A percentile compares a stretch with the other conserved stretches of the same genome.
Evolutionary conservation across 53 echinoderm and acorn worm species (phyloP).

Genomic region (Antedon mediterranea): DNA sequence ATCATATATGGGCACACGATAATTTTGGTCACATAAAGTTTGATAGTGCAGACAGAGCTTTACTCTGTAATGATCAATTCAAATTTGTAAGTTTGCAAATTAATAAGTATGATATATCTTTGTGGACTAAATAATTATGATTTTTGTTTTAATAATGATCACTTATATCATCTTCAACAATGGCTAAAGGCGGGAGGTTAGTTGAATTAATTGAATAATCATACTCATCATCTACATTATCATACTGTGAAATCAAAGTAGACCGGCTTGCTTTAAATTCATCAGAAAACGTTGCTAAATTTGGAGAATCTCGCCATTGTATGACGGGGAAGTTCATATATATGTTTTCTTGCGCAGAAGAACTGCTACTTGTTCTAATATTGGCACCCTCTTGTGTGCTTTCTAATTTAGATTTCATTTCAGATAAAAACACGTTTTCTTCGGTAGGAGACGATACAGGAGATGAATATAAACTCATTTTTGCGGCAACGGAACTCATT

Average conservation of each 20-base stretch:
- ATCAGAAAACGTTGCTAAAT: conserved; percentile 2
- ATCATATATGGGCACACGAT: no score
- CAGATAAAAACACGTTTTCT: neutral
- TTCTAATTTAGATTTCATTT: neutral
- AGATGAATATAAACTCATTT: neutral
- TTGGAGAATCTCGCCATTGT: neutral
- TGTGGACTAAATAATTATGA: no score
- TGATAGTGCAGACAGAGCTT: no score
- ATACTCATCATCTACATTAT: conserved; percentile 20
- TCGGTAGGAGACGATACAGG: neutral
- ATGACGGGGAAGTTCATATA: neutral
- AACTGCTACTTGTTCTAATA: neutral
- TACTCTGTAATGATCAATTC: no score
- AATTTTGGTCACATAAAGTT: no score
- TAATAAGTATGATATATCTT: no score
- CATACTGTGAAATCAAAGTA: conserved; percentile 29
- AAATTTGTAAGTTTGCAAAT: no score
- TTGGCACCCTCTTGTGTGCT: neutral
- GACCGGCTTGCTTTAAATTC: conserved; percentile 18
- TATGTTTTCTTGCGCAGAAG: neutral
- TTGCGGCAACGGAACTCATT: neutral
- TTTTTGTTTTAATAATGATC: no score
- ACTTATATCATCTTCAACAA: neutral
- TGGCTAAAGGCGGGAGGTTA: neutral
- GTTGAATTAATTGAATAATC: neutral